phyloP scores from a whole-genome alignment of 1,140 invertebrate genomes.

The Ylistrum balloti region DNA sequence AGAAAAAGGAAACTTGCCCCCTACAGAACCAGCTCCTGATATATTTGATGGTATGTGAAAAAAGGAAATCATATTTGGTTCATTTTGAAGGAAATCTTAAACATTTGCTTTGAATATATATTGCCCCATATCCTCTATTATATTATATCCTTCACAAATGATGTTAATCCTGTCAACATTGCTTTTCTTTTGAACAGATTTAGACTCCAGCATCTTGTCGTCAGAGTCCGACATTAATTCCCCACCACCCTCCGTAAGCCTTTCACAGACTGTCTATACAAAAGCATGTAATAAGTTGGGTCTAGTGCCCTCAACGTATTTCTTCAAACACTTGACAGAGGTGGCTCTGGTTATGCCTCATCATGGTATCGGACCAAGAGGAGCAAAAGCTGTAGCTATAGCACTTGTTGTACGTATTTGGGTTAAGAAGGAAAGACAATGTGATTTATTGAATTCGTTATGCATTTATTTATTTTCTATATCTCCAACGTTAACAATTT shows the following conservation, averaged over 20 bases:
- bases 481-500: too few relatives aligned
- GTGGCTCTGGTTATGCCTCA: conserved; percentile 49
- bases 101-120: too few relatives aligned
- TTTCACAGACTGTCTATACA: conserved; percentile 47
- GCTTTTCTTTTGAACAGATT: not conserved
- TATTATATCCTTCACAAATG: too few relatives aligned
- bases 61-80: too few relatives aligned
- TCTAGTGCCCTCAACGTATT: conserved; percentile 56
- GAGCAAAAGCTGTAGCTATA: conserved; percentile 69
- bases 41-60: not conserved
- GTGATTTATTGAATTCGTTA: too few relatives aligned
- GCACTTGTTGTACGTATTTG: conserved; percentile 66
- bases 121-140: too few relatives aligned
- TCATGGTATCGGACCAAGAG: conserved; percentile 57
- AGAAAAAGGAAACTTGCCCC: not conserved
- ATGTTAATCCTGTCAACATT: too few relatives aligned
- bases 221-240: conserved; percentile 2
- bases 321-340: conserved; percentile 50
- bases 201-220: conserved; percentile 35
- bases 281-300: conserved; percentile 52
- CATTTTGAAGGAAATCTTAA: too few relatives aligned
- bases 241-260: not conserved
- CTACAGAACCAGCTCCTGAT: not conserved
- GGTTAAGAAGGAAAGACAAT: too few relatives aligned
- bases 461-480: too few relatives aligned